Percentiles rank a stretch among this genome's conserved stretches.
These are phyloP conservation scores for Hoplostethus atlanticus DNA, from an alignment of 2,797 vertebrate species.

Conservation along the genomic window DNA sequence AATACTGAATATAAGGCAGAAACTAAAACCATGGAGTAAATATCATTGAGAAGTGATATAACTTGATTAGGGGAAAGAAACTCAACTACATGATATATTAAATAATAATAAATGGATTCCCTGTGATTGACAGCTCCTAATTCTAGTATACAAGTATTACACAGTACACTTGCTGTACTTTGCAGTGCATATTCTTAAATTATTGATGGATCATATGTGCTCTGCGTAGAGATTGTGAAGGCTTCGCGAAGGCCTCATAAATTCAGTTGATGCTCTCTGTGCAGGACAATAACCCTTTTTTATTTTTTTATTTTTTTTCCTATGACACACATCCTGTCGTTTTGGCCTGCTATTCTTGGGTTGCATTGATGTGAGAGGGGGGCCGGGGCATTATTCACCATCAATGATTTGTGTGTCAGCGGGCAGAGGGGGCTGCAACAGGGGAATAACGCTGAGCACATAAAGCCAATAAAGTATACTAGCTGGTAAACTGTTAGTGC, in stretches of 20 bases:
- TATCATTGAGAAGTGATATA: background rate
- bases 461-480: slow-evolving; percentile 12
- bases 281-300: slow-evolving; percentile 23
- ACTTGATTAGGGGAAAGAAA: too few relatives aligned
- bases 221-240: slow-evolving; percentile 52
- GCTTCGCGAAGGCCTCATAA: slow-evolving; percentile 56
- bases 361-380: slow-evolving; percentile 38
- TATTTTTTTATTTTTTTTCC: background rate
- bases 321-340: slow-evolving; percentile 17
- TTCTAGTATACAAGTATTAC: background rate
- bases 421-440: slow-evolving; percentile 21
- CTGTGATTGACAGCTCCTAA: background rate
- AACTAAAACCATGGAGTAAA: too few relatives aligned
- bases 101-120: background rate
- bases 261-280: slow-evolving; percentile 48
- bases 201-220: slow-evolving; percentile 45
- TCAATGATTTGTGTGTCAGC: slow-evolving; percentile 41
- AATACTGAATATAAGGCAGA: background rate
- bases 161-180: slow-evolving; percentile 9
- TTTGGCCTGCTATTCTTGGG: slow-evolving; percentile 28
- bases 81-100: too few relatives aligned
- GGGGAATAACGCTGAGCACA: slow-evolving; percentile 29
- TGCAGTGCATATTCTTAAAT: slow-evolving; percentile 38
- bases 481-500: background rate
- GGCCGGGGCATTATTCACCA: slow-evolving; percentile 35